Evolutionary conservation across 1,140 invertebrate species (phyloP), one percentile per base, ranked within the genome.

Genomic region (Chelonus insularis): DNA sequence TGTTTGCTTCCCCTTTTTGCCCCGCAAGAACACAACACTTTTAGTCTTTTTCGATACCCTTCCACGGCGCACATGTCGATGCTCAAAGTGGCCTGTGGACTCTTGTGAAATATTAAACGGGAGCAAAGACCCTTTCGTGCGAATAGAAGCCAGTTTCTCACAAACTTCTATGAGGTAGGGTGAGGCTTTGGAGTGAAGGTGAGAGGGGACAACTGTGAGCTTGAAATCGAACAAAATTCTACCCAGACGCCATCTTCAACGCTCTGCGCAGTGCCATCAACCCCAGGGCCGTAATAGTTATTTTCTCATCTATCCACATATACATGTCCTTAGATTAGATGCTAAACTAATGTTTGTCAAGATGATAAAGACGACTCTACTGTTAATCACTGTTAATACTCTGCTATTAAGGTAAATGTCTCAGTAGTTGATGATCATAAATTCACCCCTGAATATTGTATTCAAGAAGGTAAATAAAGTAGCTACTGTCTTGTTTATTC

Each of bases 71-170:
- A 70, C 75, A 76, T 76, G 77, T 78, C 74, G 73, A 73, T 76
- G 73, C 70, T 76, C 70, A 74, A 71, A 65, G 72, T 68, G 73
- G 74, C 75, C 74, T 73, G 77, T 79, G 73, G 74, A 78, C 76
- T 72, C 69, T 52, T 69, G 72, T 80, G 76, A 80, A 80, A 79
- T 80, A 80, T 80, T 80, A 79, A 80, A 75, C 72, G 77, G 73
- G 78, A 77, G 74, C 77, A 79, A 79, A 80, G 78, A 79, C 76
- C 78, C 75, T 71, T n/a, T 64, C 34, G 52, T 39, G 52, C 52
- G 34, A 55, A 55, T 39, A 55, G 29, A 18, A 55, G 34, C 52
- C 34, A 55, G 52, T 55, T 55, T 55, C 52, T 55, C 52, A 56
- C 54, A 63, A 56, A 59, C 32, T 52, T 55, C 36, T 29, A 7